phyloP scores from a whole-genome alignment of 2,888 invertebrate genomes.

The Philereme vetulata region DNA sequence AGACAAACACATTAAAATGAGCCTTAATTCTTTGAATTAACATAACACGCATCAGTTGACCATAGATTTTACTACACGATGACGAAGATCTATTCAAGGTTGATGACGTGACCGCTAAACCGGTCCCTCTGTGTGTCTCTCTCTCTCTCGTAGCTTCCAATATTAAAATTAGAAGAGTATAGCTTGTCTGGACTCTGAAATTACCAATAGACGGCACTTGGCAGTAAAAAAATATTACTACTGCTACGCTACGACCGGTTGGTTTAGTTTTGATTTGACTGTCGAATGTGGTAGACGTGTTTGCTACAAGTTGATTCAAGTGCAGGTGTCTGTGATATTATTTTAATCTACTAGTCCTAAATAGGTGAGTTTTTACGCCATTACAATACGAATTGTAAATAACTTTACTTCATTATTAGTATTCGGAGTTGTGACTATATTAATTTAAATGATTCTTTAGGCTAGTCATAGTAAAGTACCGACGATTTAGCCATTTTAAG shows the following conservation, averaged over 20 bases:
- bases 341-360: slow-evolving; percentile 18
- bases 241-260: background rate
- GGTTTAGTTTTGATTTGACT: slow-evolving; percentile 10
- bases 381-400: background rate
- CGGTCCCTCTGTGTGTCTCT: slow-evolving; percentile 5
- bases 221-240: slow-evolving; percentile 5
- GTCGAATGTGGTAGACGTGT: slow-evolving; percentile 11
- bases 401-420: background rate
- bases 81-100: slow-evolving; percentile 17
- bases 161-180: slow-evolving; percentile 3
- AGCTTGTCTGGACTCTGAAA: slow-evolving; percentile 16
- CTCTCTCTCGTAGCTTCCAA: slow-evolving; percentile 2
- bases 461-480: too few species aligned
- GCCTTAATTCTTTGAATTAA: too few species aligned
- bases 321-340: slow-evolving; percentile 40
- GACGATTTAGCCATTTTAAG: too few species aligned
- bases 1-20: too few species aligned
- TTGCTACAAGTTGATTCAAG: background rate
- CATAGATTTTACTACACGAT: background rate
- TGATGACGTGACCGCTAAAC: slow-evolving; percentile 16
- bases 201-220: slow-evolving; percentile 6
- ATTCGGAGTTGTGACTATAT: background rate
- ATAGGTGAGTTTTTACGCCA: slow-evolving; percentile 18
- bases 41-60: background rate
- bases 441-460: too few species aligned